Conservation (phyloP, 2,888 invertebrate genomes). For the Acanthacorydalis orientalis region DNA sequence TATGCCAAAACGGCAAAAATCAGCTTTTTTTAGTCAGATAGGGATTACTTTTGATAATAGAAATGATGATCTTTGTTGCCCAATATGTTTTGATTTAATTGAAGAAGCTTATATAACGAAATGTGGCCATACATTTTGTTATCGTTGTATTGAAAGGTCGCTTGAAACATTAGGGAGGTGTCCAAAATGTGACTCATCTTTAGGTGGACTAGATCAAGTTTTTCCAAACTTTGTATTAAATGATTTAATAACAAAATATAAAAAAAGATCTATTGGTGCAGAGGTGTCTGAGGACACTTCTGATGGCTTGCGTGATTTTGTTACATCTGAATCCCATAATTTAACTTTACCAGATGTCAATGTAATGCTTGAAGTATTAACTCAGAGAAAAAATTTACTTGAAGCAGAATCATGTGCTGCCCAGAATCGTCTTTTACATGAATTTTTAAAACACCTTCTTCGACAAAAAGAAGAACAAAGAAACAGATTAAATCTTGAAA, state of each 20-base stretch:
- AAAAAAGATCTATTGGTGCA: conserved; percentile 31
- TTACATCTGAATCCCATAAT: conserved; percentile 51
- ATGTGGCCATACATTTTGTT: conserved; percentile 88
- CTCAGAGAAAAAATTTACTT: conserved; percentile 59
- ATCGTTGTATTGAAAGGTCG: conserved; percentile 55
- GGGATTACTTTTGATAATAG: conserved; percentile 40
- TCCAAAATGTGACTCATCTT: conserved; percentile 64
- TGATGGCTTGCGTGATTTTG: conserved; percentile 42
- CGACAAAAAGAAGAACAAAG: conserved; percentile 53
- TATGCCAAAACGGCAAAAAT: conserved; percentile 30
- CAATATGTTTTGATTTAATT: conserved; percentile 78
- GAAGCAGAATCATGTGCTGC: conserved; percentile 67
- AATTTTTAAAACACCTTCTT: conserved; percentile 64
- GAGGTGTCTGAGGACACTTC: conserved; percentile 25
- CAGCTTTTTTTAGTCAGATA: conserved; percentile 39
- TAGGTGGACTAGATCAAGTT: conserved; percentile 52
- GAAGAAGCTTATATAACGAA: conserved; percentile 81
- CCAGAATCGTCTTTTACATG: conserved; percentile 65
- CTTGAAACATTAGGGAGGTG: conserved; percentile 52
- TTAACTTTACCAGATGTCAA: conserved; percentile 66
- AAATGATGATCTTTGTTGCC: conserved; percentile 44
- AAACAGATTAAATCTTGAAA: conserved; percentile 49
- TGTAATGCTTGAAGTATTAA: conserved; percentile 61
- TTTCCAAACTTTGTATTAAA: conserved; percentile 78
- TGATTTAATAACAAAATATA: conserved; percentile 60